Evolutionary conservation across 2,113 vertebrate genomes (phyloP).

Genomic region (Barnardius zonarius): DNA sequence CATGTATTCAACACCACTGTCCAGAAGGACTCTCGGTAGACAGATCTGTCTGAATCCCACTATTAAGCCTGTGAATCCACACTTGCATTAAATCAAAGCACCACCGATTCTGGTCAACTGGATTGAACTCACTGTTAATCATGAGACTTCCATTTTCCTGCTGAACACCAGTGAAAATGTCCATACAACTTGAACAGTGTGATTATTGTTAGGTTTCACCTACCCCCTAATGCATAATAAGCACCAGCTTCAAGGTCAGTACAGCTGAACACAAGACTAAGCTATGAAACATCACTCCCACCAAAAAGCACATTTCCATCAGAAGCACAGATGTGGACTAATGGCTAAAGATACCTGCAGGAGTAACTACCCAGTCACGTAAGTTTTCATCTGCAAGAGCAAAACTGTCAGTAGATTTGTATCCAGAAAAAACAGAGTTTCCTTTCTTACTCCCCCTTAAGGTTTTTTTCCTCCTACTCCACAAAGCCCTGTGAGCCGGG

Average conservation of each 20-base stretch:
- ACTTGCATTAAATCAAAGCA: background rate
- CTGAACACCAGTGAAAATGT: background rate
- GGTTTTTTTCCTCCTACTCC: background rate
- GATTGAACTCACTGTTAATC: accelerated
- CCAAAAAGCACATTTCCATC: background rate
- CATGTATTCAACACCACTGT: accelerated
- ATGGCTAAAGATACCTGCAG: background rate
- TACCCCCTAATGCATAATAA: background rate
- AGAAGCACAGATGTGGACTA: background rate
- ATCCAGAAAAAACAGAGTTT: background rate
- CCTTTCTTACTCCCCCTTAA: background rate
- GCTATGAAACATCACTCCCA: background rate
- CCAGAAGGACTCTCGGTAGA: background rate
- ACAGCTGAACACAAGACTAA: background rate
- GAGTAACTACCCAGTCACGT: accelerated
- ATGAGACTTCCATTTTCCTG: background rate
- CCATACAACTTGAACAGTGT: background rate
- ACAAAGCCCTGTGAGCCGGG: background rate
- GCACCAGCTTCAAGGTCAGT: background rate
- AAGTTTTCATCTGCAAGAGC: background rate
- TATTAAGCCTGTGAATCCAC: background rate
- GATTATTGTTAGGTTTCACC: background rate
- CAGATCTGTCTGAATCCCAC: background rate
- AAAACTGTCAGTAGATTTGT: accelerated
- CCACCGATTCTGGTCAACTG: background rate